These are phyloP conservation scores for Mesorhabditis spiculigera DNA, from an alignment of 2,888 invertebrate genomes.

Conservation along the genomic window DNA sequence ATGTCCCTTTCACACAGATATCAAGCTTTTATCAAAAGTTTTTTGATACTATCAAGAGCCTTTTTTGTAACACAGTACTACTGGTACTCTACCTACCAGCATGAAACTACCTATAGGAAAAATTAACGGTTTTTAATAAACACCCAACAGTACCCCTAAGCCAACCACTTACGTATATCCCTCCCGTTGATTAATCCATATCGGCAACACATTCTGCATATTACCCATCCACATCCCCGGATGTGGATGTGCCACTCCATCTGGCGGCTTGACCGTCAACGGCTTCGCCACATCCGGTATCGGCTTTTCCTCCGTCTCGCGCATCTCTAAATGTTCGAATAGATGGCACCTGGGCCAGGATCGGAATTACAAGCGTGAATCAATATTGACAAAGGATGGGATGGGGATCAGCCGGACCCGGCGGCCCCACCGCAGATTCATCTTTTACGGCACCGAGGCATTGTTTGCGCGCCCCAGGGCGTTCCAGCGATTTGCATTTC, in stretches of 20 bases:
- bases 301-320: background rate
- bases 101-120: background rate
- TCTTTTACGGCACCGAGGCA: too few relatives aligned
- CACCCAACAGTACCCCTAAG: background rate
- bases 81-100: background rate
- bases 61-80: background rate
- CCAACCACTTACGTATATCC: background rate
- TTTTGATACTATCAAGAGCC: background rate
- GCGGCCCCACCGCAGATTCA: too few relatives aligned
- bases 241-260: background rate
- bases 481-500: too few relatives aligned
- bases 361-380: background rate
- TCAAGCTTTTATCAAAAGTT: background rate
- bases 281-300: background rate
- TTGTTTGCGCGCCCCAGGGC: too few relatives aligned
- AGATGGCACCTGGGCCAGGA: too few relatives aligned
- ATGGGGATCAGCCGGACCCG: too few relatives aligned
- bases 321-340: background rate
- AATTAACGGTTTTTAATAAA: background rate
- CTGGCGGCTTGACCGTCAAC: too few relatives aligned
- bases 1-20: too few relatives aligned
- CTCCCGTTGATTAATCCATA: background rate
- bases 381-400: background rate
- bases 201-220: background rate
- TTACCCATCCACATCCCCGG: conserved; percentile 5